phyloP scores from a whole-genome alignment of 2,888 invertebrate genomes.

The Xestoiulus laeticollis region DNA sequence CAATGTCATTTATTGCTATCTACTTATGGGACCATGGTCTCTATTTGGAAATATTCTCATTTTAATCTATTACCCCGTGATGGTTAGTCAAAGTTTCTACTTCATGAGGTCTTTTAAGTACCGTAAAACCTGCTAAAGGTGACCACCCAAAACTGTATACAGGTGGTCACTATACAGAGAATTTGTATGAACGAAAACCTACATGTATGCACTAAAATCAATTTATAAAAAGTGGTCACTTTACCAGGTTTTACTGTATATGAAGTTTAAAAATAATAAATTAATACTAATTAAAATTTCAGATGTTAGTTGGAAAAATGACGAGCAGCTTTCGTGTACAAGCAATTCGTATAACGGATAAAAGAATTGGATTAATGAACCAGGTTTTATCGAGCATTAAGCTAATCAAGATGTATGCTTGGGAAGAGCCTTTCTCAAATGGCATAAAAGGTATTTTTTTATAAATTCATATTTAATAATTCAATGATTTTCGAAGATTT shows the following conservation, averaged over 20 bases:
- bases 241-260: no score
- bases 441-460: constrained; percentile 61
- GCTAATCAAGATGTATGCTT: constrained; percentile 70
- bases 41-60: constrained; percentile 65
- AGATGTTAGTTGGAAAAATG: constrained; percentile 61
- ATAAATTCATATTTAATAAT: no score
- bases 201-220: no score
- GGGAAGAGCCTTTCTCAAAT: constrained; percentile 68
- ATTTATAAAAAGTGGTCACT: no score
- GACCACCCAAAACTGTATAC: no score
- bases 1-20: constrained; percentile 63
- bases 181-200: no score
- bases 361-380: constrained; percentile 66
- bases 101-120: neutral
- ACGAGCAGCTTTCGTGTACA: constrained; percentile 61
- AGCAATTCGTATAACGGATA: constrained; percentile 62
- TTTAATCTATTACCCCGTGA: constrained; percentile 65
- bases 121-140: neutral
- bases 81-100: constrained; percentile 61
- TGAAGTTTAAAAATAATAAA: neutral
- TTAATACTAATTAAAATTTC: constrained; percentile 27
- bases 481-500: no score
- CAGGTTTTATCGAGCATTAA: constrained; percentile 68
- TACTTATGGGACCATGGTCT: constrained; percentile 66
- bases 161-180: no score